Evolutionary conservation across 2,113 vertebrate species (phyloP).

Genomic region (Zapornia atra): DNA sequence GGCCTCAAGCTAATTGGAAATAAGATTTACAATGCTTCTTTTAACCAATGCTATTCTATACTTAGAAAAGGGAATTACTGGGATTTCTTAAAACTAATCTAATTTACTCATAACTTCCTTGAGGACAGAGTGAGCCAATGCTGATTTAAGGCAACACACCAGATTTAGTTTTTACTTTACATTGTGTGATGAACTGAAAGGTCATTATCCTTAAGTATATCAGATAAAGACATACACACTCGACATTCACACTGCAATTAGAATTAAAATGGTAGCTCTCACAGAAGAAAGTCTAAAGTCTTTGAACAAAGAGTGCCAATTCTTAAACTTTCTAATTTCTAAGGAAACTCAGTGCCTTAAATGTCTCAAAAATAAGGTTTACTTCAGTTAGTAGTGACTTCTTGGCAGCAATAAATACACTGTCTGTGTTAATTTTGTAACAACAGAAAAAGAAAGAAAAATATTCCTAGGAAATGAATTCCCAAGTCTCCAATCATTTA

Average conservation of each 20-base stretch:
- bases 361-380: background rate
- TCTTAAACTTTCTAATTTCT: background rate
- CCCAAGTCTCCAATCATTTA: background rate
- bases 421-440: background rate
- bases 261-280: background rate
- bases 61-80: slow-evolving; percentile 3
- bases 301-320: background rate
- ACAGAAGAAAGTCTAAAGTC: background rate
- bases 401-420: background rate
- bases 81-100: slow-evolving; percentile 48
- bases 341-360: background rate
- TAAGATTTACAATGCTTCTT: slow-evolving; percentile 53
- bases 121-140: background rate
- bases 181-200: background rate
- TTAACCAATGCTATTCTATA: slow-evolving; percentile 33
- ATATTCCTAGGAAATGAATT: background rate
- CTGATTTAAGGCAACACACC: background rate
- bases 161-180: background rate
- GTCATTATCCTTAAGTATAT: background rate
- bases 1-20: slow-evolving; percentile 62
- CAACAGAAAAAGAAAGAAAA: background rate
- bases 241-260: background rate
- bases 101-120: slow-evolving; percentile 25
- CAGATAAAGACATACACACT: background rate
- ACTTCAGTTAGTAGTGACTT: background rate